Evolutionary conservation across 2,113 vertebrate genomes (phyloP).

Genomic region (Cercocebus atys): DNA sequence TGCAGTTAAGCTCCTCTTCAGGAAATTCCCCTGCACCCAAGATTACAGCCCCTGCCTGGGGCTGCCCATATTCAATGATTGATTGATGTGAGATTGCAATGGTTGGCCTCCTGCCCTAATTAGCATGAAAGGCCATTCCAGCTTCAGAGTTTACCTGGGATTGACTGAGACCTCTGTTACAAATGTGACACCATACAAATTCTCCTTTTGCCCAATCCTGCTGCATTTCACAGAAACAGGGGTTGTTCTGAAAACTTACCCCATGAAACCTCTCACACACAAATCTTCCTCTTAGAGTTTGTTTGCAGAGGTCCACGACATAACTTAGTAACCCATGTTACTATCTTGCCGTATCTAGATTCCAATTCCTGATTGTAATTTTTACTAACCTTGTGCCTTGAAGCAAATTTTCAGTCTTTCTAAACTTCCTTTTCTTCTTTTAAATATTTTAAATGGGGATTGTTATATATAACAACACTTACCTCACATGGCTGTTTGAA

Average conservation of each 20-base stretch:
- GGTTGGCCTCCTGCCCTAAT: not conserved
- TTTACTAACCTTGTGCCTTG: not conserved
- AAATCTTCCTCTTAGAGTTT: not conserved
- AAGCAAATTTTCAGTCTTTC: not conserved
- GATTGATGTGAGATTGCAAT: not conserved
- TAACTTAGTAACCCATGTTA: not conserved
- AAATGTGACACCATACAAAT: not conserved
- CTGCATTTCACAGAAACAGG: not conserved
- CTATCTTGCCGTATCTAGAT: not conserved
- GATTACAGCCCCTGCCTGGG: no score
- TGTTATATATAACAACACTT: not conserved
- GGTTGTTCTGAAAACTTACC: not conserved
- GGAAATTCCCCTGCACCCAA: not conserved
- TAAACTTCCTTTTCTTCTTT: not conserved
- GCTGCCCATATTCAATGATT: not conserved
- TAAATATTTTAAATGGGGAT: not conserved
- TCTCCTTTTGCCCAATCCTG: not conserved
- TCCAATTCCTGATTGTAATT: not conserved
- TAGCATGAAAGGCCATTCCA: not conserved
- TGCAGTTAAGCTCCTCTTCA: not conserved
- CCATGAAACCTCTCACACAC: not conserved
- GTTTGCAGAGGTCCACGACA: not conserved
- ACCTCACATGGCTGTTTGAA: not conserved
- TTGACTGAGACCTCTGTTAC: not conserved
- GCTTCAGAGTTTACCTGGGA: not conserved